phyloP scores from a whole-genome alignment of 2,888 invertebrate species.

The Tenthredo amoena region DNA sequence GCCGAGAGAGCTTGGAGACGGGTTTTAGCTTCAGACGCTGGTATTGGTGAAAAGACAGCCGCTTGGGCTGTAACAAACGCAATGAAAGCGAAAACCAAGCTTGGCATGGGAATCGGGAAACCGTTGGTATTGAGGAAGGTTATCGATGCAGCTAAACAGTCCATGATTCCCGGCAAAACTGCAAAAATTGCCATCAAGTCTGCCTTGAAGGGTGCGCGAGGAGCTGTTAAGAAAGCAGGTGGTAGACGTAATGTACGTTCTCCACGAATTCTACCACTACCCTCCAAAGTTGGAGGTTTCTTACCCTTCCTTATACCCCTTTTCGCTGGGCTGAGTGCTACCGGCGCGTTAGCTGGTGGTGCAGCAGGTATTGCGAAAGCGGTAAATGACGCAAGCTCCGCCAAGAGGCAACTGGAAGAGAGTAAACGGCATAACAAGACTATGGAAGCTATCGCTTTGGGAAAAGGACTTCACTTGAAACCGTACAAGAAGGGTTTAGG shows the following conservation, averaged over 20 bases:
- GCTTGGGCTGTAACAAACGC: not conserved
- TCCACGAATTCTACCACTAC: slow-evolving; percentile 58
- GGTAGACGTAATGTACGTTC: slow-evolving; percentile 45
- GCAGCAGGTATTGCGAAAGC: slow-evolving; percentile 69
- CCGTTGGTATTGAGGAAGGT: too few relatives aligned
- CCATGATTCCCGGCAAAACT: slow-evolving; percentile 6
- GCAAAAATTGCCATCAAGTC: slow-evolving; percentile 58
- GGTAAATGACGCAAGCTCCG: slow-evolving; percentile 68
- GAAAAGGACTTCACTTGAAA: slow-evolving; percentile 67
- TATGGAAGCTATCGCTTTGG: slow-evolving; percentile 72
- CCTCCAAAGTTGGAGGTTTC: slow-evolving; percentile 54
- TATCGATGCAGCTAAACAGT: slow-evolving; percentile 9
- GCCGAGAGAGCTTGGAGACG: not conserved
- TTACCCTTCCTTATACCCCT: slow-evolving; percentile 64
- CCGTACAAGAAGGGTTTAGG: slow-evolving; percentile 57
- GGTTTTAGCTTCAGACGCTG: not conserved
- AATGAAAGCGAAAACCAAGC: too few relatives aligned
- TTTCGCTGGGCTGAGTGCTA: slow-evolving; percentile 63
- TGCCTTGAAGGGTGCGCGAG: slow-evolving; percentile 53
- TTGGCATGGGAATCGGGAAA: too few relatives aligned
- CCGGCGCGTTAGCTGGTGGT: slow-evolving; percentile 69
- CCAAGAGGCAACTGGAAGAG: slow-evolving; percentile 62
- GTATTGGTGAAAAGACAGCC: not conserved
- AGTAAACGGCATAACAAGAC: not conserved
- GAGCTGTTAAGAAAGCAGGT: not conserved